Conservation (phyloP, 2,797 vertebrate species). For the Balearica regulorum region DNA sequence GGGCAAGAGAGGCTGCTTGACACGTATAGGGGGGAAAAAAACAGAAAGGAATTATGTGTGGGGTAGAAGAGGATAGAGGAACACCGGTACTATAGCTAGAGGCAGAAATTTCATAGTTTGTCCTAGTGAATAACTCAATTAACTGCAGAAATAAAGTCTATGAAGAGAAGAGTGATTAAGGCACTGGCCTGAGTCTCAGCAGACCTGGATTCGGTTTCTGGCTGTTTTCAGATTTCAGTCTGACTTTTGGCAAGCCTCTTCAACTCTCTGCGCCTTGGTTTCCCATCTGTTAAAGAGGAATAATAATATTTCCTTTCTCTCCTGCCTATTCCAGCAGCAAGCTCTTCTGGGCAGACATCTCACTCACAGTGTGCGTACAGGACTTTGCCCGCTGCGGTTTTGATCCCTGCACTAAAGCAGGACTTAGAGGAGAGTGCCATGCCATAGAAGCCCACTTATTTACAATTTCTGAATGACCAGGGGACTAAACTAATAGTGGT, state of each 20-base stretch:
- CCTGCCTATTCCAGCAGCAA: background rate
- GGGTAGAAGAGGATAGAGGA: background rate
- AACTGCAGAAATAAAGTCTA: conserved; percentile 21
- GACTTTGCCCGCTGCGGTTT: background rate
- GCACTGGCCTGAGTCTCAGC: conserved; percentile 34
- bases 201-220: conserved; percentile 14
- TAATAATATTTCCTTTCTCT: conserved; percentile 53
- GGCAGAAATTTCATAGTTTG: background rate
- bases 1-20: background rate
- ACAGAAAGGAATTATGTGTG: background rate
- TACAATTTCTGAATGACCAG: background rate
- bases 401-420: background rate
- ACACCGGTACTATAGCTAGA: background rate
- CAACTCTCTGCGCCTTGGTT: conserved; percentile 10
- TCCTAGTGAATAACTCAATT: conserved; percentile 10
- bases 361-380: background rate
- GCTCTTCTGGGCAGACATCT: background rate
- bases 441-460: background rate
- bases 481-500: background rate
- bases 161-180: conserved; percentile 9
- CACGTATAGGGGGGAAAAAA: fast-evolving
- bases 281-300: conserved; percentile 51
- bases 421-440: background rate
- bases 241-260: conserved; percentile 48
- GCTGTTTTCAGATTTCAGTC: conserved; percentile 46